These are phyloP conservation scores for Diarsia dahlii DNA, from an alignment of 2,888 invertebrate genomes.

Conservation along the genomic window DNA sequence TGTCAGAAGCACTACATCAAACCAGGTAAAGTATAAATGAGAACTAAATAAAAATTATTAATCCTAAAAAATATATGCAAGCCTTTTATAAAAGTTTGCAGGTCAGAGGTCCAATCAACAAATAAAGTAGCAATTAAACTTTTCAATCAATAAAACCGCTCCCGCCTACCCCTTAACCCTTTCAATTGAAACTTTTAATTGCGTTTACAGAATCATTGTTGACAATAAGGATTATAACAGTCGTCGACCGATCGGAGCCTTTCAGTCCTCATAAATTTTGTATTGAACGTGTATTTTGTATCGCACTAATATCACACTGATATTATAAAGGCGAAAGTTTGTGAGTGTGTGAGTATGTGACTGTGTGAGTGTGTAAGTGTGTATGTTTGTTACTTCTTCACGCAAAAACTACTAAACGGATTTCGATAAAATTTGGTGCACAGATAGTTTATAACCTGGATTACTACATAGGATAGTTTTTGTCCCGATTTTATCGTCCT, in stretches of 20 bases:
- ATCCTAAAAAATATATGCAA: not conserved
- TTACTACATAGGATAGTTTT: no score
- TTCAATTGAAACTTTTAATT: conserved; percentile 62
- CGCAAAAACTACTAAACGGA: no score
- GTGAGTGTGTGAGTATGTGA: no score
- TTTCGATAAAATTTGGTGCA: no score
- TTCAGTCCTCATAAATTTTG: conserved; percentile 45
- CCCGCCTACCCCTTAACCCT: conserved; percentile 14
- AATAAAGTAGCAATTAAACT: conserved; percentile 6
- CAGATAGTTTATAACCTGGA: no score
- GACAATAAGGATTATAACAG: conserved; percentile 64
- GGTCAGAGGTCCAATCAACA: not conserved
- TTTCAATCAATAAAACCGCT: conserved; percentile 15
- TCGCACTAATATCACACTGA: no score
- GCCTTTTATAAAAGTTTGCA: not conserved
- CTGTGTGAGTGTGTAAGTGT: no score
- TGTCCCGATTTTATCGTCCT: no score
- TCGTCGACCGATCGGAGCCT: conserved; percentile 22
- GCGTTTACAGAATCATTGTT: conserved; percentile 64
- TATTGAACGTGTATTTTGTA: conserved; percentile 9
- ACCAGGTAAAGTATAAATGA: not conserved
- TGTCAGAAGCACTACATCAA: not conserved
- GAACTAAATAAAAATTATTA: not conserved
- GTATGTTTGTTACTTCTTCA: no score
- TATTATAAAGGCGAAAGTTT: no score